phyloP scores from a whole-genome alignment of 1,140 invertebrate species.

The Euura saliciscinereae region DNA sequence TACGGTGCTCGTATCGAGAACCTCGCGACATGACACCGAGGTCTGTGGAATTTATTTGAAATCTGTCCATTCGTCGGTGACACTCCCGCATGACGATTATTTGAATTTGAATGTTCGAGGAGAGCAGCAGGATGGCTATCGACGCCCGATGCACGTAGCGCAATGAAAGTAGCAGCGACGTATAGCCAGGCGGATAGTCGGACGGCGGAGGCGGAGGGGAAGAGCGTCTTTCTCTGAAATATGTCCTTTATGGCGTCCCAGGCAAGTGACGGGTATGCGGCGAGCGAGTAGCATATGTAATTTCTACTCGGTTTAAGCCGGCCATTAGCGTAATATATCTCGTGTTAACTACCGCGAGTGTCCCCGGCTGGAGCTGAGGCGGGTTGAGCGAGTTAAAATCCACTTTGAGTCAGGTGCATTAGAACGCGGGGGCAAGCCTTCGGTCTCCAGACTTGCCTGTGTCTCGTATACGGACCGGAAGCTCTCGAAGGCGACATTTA shows the following conservation, averaged over 20 bases:
- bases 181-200: not conserved
- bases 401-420: not conserved
- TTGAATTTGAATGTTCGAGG: not conserved
- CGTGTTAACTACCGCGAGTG: constrained; percentile 56
- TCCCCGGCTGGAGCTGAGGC: constrained; percentile 50
- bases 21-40: no score
- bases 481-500: not conserved
- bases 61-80: no score
- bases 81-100: not conserved
- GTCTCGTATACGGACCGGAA: not conserved
- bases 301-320: not conserved
- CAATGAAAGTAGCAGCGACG: not conserved
- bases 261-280: not conserved
- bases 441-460: not conserved
- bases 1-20: no score
- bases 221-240: not conserved
- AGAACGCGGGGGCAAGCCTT: no score
- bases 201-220: not conserved
- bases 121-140: not conserved
- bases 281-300: not conserved
- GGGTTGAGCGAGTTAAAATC: constrained; percentile 27
- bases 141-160: not conserved
- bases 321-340: constrained; percentile 44
- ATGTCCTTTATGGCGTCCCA: not conserved
- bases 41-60: no score